Base-by-base conservation (phyloP, 37 sponge, comb jelly and placozoan species). In the Diacarnus erythraeanus region DNA sequence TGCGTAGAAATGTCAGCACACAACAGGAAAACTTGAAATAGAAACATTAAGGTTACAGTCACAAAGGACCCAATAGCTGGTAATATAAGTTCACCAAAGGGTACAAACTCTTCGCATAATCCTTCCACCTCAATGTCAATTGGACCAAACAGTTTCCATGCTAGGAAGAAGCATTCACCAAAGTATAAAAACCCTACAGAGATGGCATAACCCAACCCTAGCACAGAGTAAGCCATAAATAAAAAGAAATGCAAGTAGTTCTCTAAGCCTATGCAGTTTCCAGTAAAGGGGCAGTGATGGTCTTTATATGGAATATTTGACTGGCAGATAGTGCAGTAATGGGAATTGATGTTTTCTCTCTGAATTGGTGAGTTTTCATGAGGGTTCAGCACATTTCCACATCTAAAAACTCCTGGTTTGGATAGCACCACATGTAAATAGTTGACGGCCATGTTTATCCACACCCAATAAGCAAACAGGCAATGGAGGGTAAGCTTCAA, bases 251-350 rank as follows among this genome's bases (percentile, higher is more conserved):
- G 39, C 0, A 57, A 25, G 80, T 86, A 86, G 38, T 82, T 88
- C 17, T 68, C 57, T 3, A 71, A 18, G 2, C 88, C 88, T 34
- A 81, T 76, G 66, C 88, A 88, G 57, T 88, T 88, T n/a, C 66
- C 83, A 1, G 88, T 88, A 54, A 88, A 88, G 39, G 88, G 88
- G 47, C 88, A 88, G 42, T 88, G 88, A 35, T 88, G 88, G 74
- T 88, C 88, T 83, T 76, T 88, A 65, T 78, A 83, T 22, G 31
- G 27, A 10, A 80, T 56, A 15, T 30, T 34, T n/a, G 38, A 25
- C 36, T 70, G 37, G 38, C 87, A 87, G 27, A 54, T 26, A 10
- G 42, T 80, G 72, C 87, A 87, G 60, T 40, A 81, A 59, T 72
- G 72, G 38, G 57, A 78, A 30, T 63, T n/a, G 8, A 22, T 12